These are phyloP conservation scores for Larimichthys polyactis DNA, from an alignment of 2,113 vertebrate genomes.

Conservation along the genomic window DNA sequence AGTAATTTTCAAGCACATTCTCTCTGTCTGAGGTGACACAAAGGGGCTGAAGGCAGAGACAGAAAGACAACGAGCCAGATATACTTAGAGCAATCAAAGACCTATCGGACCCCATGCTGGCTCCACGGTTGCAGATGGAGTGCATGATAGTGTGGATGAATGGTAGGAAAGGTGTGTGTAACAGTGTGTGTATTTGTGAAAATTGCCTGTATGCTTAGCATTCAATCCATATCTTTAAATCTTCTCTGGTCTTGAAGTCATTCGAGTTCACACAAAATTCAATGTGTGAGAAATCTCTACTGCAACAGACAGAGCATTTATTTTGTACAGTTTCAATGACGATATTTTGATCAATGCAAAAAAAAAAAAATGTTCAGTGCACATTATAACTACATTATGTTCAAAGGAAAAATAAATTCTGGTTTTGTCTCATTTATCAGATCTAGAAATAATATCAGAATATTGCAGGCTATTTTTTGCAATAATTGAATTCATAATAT, in stretches of 20 bases:
- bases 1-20: slow-evolving; percentile 46
- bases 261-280: no score
- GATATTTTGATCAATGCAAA: background rate
- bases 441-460: background rate
- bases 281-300: background rate
- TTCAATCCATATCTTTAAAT: background rate
- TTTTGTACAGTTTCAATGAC: background rate
- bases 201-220: background rate
- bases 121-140: slow-evolving; percentile 14
- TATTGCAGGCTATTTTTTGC: background rate
- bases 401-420: background rate
- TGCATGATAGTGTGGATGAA: slow-evolving; percentile 9
- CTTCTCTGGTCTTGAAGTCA: background rate
- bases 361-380: background rate
- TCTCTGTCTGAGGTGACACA: slow-evolving; percentile 49
- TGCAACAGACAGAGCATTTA: background rate
- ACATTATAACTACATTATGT: background rate
- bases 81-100: slow-evolving; percentile 50
- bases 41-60: slow-evolving; percentile 24
- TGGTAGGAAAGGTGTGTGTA: background rate
- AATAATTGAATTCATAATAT: background rate
- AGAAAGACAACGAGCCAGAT: slow-evolving; percentile 22
- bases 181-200: background rate
- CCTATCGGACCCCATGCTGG: slow-evolving; percentile 43
- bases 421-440: background rate